Evolutionary conservation across 2,113 vertebrate species (phyloP), one percentile per base, ranked within the genome.

Genomic region (Willisornis vidua): DNA sequence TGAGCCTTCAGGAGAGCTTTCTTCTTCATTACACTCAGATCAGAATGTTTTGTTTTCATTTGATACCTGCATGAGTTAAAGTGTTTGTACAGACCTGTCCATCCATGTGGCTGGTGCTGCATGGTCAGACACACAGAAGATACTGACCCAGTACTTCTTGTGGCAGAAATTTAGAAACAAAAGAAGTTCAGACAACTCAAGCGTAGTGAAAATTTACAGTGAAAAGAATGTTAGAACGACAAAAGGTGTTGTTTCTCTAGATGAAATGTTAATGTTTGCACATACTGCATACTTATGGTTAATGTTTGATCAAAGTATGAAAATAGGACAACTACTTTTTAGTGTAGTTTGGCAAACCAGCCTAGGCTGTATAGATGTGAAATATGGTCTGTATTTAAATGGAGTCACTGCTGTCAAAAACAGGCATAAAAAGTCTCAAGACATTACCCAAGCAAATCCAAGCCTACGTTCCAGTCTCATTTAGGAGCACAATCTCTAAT

Each of bases 401-500:
- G 55, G 77, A 88, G 59, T 80, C 85, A 19, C 59, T 65, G 68
- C 87, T 95, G 72, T 88, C 90, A 81, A 88, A 86, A 81, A 39
- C 49, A 93, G 85, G 45, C 79, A n/a, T 55, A 9, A 70, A 70
- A 86, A 58, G 19, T 93, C 90, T 81, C 73, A 87, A 93, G 93
- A 81, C 70, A 35, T 59, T 71, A 57, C 45, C 72, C 80, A 48
- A 85, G 78, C 71, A 87, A 91, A 87, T 49, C 12, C 65, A 35
- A 46, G 85, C 78, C 78, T 46, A 8, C 0, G 1, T 87, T 87
- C 49, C 75, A 41, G 52, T 52, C 85, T 87, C 71, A 55, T 93
- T 96, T 93, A 91, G 84, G 10, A 92, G 49, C 58, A 89, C 81
- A 85, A 63, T 76, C 81, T 88, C 90, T 96, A 96, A 96, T 96